Evolutionary conservation across 2,888 invertebrate species (phyloP).

Genomic region (Drosophila nr. fundita): DNA sequence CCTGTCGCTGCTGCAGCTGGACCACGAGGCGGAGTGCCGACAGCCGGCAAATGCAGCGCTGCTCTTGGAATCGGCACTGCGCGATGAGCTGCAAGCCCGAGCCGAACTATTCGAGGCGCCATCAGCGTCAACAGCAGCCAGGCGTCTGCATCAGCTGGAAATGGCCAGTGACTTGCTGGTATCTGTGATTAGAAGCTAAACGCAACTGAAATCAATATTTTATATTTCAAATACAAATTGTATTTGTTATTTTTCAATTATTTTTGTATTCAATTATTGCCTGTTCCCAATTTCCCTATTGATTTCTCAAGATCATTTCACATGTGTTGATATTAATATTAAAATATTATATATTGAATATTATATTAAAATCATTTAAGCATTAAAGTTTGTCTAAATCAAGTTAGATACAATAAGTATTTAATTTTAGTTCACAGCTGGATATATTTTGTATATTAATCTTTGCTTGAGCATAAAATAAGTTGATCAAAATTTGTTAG

Average conservation of each 20-base stretch:
- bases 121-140: conserved; percentile 2
- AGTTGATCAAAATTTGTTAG: not conserved
- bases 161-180: conserved; percentile 60
- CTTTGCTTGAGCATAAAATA: not conserved
- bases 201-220: not conserved
- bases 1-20: conserved; percentile 46
- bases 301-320: too few relatives aligned
- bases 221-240: not conserved
- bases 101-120: conserved; percentile 19
- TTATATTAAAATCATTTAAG: too few relatives aligned
- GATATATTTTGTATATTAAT: too few relatives aligned
- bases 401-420: too few relatives aligned
- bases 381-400: not conserved
- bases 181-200: conserved; percentile 44
- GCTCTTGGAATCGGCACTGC: conserved; percentile 69
- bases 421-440: too few relatives aligned
- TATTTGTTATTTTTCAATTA: not conserved
- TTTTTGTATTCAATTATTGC: not conserved
- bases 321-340: too few relatives aligned
- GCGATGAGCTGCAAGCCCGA: conserved; percentile 66
- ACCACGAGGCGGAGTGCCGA: conserved; percentile 19
- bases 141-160: conserved; percentile 52
- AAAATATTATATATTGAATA: too few relatives aligned
- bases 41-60: conserved; percentile 30
- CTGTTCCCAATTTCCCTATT: too few relatives aligned